phyloP scores from a whole-genome alignment of 2,113 vertebrate species.

The Poicephalus meyeri region DNA sequence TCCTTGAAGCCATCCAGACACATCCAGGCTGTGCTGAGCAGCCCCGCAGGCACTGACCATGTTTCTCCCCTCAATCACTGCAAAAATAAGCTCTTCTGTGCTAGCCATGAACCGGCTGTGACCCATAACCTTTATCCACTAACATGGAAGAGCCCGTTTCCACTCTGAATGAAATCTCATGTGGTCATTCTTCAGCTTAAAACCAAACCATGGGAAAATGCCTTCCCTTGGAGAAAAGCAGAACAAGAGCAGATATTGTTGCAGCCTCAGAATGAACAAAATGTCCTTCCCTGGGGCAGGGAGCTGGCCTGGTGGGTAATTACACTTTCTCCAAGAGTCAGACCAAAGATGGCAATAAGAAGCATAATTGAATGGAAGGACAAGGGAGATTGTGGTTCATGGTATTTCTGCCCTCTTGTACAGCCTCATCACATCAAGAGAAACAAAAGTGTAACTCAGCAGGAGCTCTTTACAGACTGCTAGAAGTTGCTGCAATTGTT shows the following conservation, averaged over 20 bases:
- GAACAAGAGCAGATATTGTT: conserved; percentile 48
- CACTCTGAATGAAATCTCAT: not conserved
- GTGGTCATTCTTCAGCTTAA: not conserved
- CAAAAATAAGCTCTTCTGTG: conserved; percentile 1
- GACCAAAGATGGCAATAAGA: conserved; percentile 14
- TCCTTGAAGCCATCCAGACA: not conserved
- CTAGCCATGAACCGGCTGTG: not conserved
- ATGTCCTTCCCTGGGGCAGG: conserved; percentile 37
- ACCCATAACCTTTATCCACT: conserved; percentile 25
- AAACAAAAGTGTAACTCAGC: not conserved
- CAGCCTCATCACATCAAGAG: not conserved
- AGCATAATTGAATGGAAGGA: not conserved
- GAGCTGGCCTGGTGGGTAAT: conserved; percentile 25
- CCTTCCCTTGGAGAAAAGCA: conserved; percentile 1
- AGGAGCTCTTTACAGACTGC: not conserved
- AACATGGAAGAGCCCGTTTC: not conserved
- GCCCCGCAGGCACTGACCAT: not conserved
- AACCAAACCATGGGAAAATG: conserved; percentile 27
- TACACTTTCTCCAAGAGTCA: conserved; percentile 45
- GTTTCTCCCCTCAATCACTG: not conserved
- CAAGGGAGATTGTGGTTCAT: not conserved
- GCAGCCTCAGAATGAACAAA: not conserved
- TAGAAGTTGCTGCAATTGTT: not conserved
- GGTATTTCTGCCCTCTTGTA: not conserved
- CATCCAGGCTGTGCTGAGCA: not conserved